Base-by-base conservation (phyloP, 2,888 invertebrate genomes). In the Leucoma salicis region DNA sequence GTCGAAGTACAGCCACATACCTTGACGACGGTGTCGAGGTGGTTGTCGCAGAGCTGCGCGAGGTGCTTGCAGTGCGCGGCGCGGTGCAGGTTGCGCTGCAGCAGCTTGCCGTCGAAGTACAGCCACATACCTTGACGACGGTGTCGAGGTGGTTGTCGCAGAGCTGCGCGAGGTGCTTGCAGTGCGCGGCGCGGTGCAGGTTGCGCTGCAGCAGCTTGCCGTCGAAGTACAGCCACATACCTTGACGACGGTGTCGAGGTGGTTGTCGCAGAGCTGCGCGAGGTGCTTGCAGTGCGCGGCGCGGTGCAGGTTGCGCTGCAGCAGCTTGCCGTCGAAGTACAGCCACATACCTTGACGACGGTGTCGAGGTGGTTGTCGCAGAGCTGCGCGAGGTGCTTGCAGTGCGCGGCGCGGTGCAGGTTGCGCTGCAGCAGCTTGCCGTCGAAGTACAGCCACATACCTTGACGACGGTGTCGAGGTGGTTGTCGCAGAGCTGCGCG, bases 191-290 rank as follows among this genome's bases (percentile, higher is more conserved):
- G 75, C 96, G 94, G 40, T 95, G 93, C 63, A 97, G 84, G 58
- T 96, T 96, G 63, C 95, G 93, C 79, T 97, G 97, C 78, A 97
- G 95, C 56, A 97, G 90, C 84, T 97, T 97, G 24, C 97, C 97
- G 84, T 97, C 97, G 80, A 97, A 97, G 90, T 94, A 97, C 16
- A 96, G 90, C 97, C 97, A 97, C n/a, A n/a, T 46, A 91, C 91
- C 85, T 95, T 95, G 50, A 96, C 92, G 11, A 97, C 95, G 38
- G 96, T 93, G 56, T 97, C 96, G 57, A 96, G 93, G 68, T 96
- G 94, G 72, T 95, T 95, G 62, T 95, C 95, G 75, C 95, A 96
- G 5, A 96, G 91, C 78, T 95, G 95, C 33, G 94, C 87, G 13
- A 95, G 90, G 63, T 94, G 95, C 76, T 95, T 94, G 66, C 94